Base-by-base conservation (phyloP, 1,140 invertebrate genomes). In the Heliconius congener region DNA sequence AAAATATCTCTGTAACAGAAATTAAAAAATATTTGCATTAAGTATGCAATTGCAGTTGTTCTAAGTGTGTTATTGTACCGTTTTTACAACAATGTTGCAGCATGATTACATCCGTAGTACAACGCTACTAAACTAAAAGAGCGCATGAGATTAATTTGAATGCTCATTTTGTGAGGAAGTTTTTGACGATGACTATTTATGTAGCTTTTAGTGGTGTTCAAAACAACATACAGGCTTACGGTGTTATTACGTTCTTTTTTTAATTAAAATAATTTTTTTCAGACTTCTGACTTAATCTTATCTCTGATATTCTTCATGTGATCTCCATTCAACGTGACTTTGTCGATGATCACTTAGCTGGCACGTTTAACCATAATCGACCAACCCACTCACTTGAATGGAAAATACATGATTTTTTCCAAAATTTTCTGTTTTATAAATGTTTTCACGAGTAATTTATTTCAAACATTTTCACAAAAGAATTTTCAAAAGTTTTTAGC, bases 61-160 rank as follows among this genome's bases (percentile, higher is more conserved):
- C 60, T 66, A 66, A 66, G 30, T 66, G 13, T 66, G 60, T 66
- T 23, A 30, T 66, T 66, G 27, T 66, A 30, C 60, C 1, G 60
- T 66, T 66, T 66, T 66, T 66, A 66, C 60, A 60, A 60, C 55
- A 66, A 66, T 13, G 60, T 66, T 66, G 60, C 60, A 66, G 60
- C 60, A 66, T 30, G 60, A 66, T 66, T 66, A 30, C 60, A 27
- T 66, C 27, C 60, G 60, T 30, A 66, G 9, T 66, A 30, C 60
- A 66, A 30, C 27, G 11, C 11, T 66, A 66, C 60, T 66, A 30
- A 66, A 66, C 60, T 23, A 30, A 66, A 66, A 66, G 60, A 66
- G 23, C 60, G 60, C 60, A 66, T n/a, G 60, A 66, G 60, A 66
- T 66, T 66, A 66, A 66, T 66, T 66, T 66, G 60, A 66, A 66